Evolutionary conservation across 2,113 vertebrate genomes (phyloP).

Genomic region (Globicephala melas): DNA sequence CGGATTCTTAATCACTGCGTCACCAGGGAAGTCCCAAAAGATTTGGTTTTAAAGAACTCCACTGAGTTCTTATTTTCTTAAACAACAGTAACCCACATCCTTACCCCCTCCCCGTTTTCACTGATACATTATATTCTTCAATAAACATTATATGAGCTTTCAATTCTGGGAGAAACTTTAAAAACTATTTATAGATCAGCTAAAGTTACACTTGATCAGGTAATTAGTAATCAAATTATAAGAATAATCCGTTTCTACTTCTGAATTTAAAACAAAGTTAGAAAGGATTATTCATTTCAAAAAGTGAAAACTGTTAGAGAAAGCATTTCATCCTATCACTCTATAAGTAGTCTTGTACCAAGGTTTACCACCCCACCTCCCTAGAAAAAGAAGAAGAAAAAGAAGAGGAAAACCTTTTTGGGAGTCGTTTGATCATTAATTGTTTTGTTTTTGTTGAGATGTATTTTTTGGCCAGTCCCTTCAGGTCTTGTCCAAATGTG

Average conservation of each 20-base stretch:
- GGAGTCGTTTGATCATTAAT: conserved; percentile 33
- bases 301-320: conserved; percentile 61
- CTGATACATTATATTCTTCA: conserved; percentile 73
- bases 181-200: conserved; percentile 40
- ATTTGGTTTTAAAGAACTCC: conserved; percentile 72
- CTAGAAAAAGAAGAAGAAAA: not conserved
- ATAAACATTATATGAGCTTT: conserved; percentile 73
- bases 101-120: conserved; percentile 71
- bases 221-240: conserved; percentile 52
- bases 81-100: conserved; percentile 68
- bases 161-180: conserved; percentile 56
- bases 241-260: conserved; percentile 55
- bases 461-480: not conserved
- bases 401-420: not conserved
- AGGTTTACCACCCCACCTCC: not conserved
- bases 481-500: not conserved
- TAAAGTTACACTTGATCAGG: conserved; percentile 38
- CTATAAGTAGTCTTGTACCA: conserved; percentile 1
- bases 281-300: conserved; percentile 29
- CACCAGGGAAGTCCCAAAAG: conserved; percentile 45
- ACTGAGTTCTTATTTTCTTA: conserved; percentile 79
- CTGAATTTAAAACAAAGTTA: conserved; percentile 28
- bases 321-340: conserved; percentile 43
- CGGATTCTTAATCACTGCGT: too few relatives aligned
- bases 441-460: conserved; percentile 30